A percentile compares a stretch with the other conserved stretches of the same genome.
These are phyloP conservation scores for Crotalus helleri DNA, from an alignment of 2,113 vertebrate species.

Conservation along the genomic window DNA sequence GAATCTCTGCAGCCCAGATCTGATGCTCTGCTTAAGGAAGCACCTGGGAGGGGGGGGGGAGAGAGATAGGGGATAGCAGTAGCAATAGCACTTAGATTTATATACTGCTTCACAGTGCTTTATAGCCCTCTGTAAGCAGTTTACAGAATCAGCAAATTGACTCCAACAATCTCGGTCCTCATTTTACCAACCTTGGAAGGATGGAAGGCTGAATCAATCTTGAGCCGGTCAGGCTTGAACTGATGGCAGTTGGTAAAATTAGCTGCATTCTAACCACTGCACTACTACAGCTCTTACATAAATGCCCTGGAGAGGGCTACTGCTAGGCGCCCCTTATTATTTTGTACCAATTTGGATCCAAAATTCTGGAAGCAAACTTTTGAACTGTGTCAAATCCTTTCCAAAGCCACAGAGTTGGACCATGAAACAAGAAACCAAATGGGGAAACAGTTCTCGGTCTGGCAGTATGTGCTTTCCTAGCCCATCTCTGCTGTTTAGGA, in stretches of 20 bases:
- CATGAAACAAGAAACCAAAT: not conserved
- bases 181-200: not conserved
- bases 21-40: not conserved
- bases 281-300: not conserved
- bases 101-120: not conserved
- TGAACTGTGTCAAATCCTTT: not conserved
- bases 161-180: not conserved
- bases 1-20: not conserved
- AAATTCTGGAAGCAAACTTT: not conserved
- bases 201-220: not conserved
- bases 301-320: not conserved
- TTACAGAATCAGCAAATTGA: not conserved
- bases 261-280: not conserved
- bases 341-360: not conserved
- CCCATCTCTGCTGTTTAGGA: not conserved
- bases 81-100: not conserved
- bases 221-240: not conserved
- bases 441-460: too few relatives aligned
- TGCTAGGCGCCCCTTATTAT: not conserved
- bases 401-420: not conserved
- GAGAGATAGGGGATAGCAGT: not conserved
- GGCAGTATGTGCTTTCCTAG: not conserved
- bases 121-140: not conserved
- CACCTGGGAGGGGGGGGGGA: not conserved
- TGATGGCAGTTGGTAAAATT: not conserved